Base-by-base conservation (phyloP, 2,797 vertebrate species). In the Rhabdomys pumilio region DNA sequence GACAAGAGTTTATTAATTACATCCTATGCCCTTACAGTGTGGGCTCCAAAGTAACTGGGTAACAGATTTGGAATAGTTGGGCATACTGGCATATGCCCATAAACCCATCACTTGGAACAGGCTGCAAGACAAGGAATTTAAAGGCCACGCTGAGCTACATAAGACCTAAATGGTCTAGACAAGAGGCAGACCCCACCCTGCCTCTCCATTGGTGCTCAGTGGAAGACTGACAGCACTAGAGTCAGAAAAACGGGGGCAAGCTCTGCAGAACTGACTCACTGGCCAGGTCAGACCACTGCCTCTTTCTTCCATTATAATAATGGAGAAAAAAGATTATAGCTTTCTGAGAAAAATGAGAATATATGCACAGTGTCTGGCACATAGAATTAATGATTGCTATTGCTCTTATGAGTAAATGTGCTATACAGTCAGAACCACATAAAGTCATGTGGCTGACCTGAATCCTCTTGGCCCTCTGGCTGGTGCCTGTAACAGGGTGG, bases 291-390 rank as follows among this genome's bases (percentile, higher is more conserved):
- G 31, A 90, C 17, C 77, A 77, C 73, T 73, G 88, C 34, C 90
- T 20, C 55, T 86, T 94, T 90, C 53, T n/a, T 93, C 83, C 53
- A 44, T 12, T 50, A 85, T 14, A 91, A 76, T 67, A 29, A 89
- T 24, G 19, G 44, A 81, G 67, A 93, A 59, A 44, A 73, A 95
- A 69, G 61, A 0, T 85, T 44, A 57, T 1, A 92, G 61, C 5
- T 29, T 92, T 41, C 6, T 96, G 47, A 77, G 11, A 87, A 89
- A 91, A 96, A 83, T 26, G 24, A 95, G 84, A 87, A 90, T 12
- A 17, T 69, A 89, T 0, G 15, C 14, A 69, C 75, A 95, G 77
- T 67, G 6, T 19, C 4, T 44, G 50, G 55, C 55, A 92, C n/a
- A 80, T 11, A 95, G 38, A 88, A 90, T 65, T 77, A 93, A 63